Conservation (phyloP, 2,888 invertebrate genomes). For the Eupithecia centaureata region DNA sequence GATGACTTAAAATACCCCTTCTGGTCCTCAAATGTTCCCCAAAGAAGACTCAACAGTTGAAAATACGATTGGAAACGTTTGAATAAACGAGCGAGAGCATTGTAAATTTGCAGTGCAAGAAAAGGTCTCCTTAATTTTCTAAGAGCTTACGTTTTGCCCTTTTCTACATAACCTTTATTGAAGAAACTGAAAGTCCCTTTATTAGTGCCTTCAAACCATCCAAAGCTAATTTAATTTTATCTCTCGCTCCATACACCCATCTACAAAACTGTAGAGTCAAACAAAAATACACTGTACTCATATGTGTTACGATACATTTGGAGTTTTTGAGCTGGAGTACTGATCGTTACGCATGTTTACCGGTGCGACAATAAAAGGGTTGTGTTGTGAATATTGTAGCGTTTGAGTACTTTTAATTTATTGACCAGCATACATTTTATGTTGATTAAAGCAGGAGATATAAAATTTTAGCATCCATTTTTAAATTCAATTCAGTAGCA, state of each 20-base stretch:
- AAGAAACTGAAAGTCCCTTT: slow-evolving; percentile 13
- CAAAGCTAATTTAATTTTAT: slow-evolving; percentile 40
- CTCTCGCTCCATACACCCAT: slow-evolving; percentile 25
- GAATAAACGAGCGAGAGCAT: neutral
- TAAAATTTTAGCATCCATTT: slow-evolving; percentile 20
- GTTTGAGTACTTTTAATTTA: slow-evolving; percentile 41
- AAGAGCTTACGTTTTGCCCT: slow-evolving; percentile 1
- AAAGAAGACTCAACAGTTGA: neutral
- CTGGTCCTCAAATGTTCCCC: neutral
- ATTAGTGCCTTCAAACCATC: slow-evolving; percentile 25
- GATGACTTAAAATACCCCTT: too few relatives aligned
- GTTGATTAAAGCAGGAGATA: slow-evolving; percentile 35
- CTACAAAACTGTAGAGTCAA: slow-evolving; percentile 16
- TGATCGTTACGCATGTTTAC: slow-evolving; percentile 35
- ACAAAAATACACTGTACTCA: slow-evolving; percentile 10
- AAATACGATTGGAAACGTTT: neutral
- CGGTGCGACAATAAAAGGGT: slow-evolving; percentile 43
- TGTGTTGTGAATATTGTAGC: slow-evolving; percentile 38
- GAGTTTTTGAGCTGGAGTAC: slow-evolving; percentile 13
- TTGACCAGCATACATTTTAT: slow-evolving; percentile 29
- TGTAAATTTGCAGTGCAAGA: neutral
- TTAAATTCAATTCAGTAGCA: neutral
- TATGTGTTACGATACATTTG: slow-evolving; percentile 19
- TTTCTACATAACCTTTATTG: slow-evolving; percentile 13
- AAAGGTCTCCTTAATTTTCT: neutral